Base-by-base conservation (phyloP, 2,888 invertebrate genomes). In the Halictus quadricinctus region DNA sequence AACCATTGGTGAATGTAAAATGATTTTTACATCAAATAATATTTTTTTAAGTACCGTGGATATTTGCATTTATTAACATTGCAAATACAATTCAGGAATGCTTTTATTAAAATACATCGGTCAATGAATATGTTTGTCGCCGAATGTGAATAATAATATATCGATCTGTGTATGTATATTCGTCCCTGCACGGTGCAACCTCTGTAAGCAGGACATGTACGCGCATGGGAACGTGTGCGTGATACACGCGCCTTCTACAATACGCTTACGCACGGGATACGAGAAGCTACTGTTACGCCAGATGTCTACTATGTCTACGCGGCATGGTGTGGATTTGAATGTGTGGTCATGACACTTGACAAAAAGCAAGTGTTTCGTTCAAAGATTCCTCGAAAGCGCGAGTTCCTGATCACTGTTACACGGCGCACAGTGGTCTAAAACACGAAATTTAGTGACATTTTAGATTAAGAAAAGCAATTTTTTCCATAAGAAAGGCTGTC, bases 271-370 rank as follows among this genome's bases (percentile, higher is more conserved):
- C 83, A 87, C 80, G 78, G 69, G 72, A 87, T 88, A 87, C 83
- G 80, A 87, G 83, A 86, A 83, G 76, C 88, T 84, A 83, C 84
- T 88, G 87, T 89, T 90, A 90, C 83, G 87, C 88, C 87, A 89
- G 86, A 90, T 87, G 84, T 85, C 86, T 84, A 84, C 85, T 88
- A 88, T 74, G 86, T 88, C 82, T 80, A 84, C 73, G 86, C 70
- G 77, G 73, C 81, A 81, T 60, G 79, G 79, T 72, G 76, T 89
- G 79, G 82, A 87, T 84, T 78, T 87, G 80, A 79, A 86, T 75
- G 74, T 76, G 60, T 76, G 77, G 46, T 79, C 76, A 60, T 89
- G 73, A 82, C 73, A 79, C 81, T 83, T 72, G 83, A 77, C 72
- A 76, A 79, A 83, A 77, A 87, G 70, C 83, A 70, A 76, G 73